A percentile compares a stretch with the other conserved stretches of the same genome.
phyloP scores from a whole-genome alignment of 2,113 vertebrate species.

The Nyctereutes procyonoides region DNA sequence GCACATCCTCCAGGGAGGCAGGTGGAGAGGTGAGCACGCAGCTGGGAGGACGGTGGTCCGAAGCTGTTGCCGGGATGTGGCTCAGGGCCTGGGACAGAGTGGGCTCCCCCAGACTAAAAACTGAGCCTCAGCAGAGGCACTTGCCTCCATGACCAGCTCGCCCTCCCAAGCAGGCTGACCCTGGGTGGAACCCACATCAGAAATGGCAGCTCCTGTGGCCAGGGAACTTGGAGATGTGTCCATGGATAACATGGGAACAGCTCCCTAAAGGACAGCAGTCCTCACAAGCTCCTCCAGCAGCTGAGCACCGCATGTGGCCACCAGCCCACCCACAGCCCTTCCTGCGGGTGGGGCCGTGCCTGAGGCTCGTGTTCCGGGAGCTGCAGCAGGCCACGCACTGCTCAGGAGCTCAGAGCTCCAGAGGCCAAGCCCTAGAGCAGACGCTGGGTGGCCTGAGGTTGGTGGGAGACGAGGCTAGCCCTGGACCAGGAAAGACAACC shows the following conservation, averaged over 20 bases:
- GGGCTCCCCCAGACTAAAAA: background rate
- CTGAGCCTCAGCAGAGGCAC: background rate
- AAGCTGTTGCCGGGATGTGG: background rate
- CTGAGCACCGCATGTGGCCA: background rate
- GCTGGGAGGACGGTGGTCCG: background rate
- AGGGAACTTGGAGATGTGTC: background rate
- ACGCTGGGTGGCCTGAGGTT: background rate
- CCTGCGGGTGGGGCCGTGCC: background rate
- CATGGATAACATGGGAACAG: background rate
- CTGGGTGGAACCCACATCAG: background rate
- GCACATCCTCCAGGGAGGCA: background rate
- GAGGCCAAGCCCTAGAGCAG: background rate
- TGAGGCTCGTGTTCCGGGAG: background rate
- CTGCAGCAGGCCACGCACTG: background rate
- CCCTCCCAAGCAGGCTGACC: background rate
- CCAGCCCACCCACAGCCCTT: background rate
- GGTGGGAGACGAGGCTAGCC: background rate
- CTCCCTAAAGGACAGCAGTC: background rate
- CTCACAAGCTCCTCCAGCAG: background rate
- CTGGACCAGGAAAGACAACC: background rate
- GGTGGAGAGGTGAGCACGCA: background rate
- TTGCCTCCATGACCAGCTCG: background rate
- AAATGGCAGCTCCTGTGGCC: background rate
- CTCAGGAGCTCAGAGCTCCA: background rate
- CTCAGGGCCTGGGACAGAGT: background rate